These are phyloP conservation scores for Micromys minutus DNA, from an alignment of 2,113 vertebrate species.

Conservation along the genomic window DNA sequence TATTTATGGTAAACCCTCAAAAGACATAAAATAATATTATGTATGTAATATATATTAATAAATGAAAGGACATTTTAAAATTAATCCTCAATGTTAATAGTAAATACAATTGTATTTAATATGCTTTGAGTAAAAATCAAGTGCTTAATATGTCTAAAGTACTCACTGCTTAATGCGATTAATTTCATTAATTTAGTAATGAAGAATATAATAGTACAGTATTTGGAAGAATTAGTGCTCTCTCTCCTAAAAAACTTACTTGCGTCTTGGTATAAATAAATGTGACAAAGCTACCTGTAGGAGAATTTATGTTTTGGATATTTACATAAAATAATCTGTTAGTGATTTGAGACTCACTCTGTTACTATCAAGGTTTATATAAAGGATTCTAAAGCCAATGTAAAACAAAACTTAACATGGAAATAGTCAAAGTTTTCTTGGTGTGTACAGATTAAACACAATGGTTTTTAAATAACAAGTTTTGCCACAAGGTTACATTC, in stretches of 20 bases:
- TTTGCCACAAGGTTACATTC: too few relatives aligned
- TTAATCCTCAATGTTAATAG: constrained; percentile 24
- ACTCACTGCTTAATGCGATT: neutral
- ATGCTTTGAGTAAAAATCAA: too few relatives aligned
- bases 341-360: neutral
- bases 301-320: neutral
- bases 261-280: neutral
- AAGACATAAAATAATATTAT: constrained; percentile 3
- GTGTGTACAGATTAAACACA: too few relatives aligned
- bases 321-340: neutral
- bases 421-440: too few relatives aligned
- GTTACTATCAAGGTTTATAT: neutral
- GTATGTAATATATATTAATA: too few relatives aligned
- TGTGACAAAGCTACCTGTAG: neutral
- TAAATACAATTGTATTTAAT: neutral
- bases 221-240: neutral
- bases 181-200: neutral
- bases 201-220: neutral
- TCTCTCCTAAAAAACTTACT: neutral
- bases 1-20: neutral
- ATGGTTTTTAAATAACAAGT: too few relatives aligned
- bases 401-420: too few relatives aligned
- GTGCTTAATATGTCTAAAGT: neutral
- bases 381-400: neutral
- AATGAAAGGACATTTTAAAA: too few relatives aligned